Conservation (phyloP, 2,113 vertebrate species). For the Ovis canadensis region DNA sequence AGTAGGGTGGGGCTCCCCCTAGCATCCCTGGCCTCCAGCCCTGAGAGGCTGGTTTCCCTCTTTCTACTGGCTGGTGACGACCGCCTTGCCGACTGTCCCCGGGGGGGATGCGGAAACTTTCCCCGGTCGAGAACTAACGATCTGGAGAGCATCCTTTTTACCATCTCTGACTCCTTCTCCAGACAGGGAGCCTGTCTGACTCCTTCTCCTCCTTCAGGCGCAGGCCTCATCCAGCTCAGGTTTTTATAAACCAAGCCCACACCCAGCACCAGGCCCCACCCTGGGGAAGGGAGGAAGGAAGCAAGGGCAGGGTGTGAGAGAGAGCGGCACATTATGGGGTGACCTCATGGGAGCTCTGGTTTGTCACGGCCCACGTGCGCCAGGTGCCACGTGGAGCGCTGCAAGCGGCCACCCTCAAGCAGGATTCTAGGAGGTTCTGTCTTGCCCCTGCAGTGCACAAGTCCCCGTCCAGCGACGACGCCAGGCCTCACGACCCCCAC, state of each 20-base stretch:
- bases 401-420: no score
- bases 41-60: accelerated
- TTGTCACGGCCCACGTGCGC: accelerated
- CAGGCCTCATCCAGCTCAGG: no score
- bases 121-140: not conserved
- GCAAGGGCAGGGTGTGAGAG: not conserved
- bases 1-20: not conserved
- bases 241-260: not conserved
- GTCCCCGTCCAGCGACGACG: not conserved
- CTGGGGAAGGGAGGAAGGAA: not conserved
- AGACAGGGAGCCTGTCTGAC: not conserved
- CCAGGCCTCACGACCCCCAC: not conserved
- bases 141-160: not conserved
- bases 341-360: accelerated
- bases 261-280: not conserved
- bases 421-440: not conserved
- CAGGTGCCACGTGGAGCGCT: accelerated
- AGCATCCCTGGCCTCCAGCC: not conserved
- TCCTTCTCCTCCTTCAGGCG: accelerated
- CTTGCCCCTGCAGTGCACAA: not conserved
- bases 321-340: accelerated
- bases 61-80: no score
- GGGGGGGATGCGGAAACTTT: not conserved
- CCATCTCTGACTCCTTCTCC: not conserved
- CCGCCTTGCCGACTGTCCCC: no score